A percentile compares a stretch with the other conserved stretches of the same genome.
These are phyloP conservation scores for Kryptolebias marmoratus DNA, from an alignment of 2,113 vertebrate genomes.

Conservation along the genomic window DNA sequence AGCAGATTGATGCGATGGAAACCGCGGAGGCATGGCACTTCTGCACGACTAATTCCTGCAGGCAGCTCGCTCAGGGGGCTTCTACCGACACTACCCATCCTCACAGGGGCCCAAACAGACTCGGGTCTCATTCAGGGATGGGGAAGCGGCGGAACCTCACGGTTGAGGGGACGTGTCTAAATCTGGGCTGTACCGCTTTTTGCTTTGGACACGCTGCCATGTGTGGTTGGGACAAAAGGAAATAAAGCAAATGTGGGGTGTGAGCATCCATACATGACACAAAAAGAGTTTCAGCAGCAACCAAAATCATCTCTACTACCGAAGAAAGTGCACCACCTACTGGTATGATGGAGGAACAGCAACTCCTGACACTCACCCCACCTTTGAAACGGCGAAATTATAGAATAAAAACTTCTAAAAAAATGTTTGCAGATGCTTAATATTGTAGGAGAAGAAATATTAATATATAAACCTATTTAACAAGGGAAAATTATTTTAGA, in stretches of 20 bases:
- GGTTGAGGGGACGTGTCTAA: background rate
- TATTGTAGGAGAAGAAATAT: too few species aligned
- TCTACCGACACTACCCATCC: background rate
- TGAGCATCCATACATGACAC: background rate
- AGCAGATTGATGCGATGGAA: slow-evolving; percentile 48
- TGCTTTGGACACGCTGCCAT: background rate
- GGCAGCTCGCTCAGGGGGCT: background rate
- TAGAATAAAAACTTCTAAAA: background rate
- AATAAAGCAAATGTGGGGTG: background rate
- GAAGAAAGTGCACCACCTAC: slow-evolving; percentile 49
- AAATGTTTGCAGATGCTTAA: too few species aligned
- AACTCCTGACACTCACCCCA: background rate
- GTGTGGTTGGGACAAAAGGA: background rate
- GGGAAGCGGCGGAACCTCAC: background rate
- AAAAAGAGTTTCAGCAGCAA: background rate
- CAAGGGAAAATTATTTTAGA: background rate
- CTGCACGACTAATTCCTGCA: slow-evolving; percentile 51
- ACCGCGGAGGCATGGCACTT: slow-evolving; percentile 16
- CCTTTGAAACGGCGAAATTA: background rate
- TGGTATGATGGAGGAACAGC: slow-evolving; percentile 23
- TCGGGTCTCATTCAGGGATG: background rate
- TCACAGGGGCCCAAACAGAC: too few species aligned
- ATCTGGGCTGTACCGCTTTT: background rate
- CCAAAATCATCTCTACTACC: background rate
- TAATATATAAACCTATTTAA: background rate